These are phyloP conservation scores for Apis cerana DNA, from an alignment of 1,140 invertebrate genomes.

Conservation along the genomic window DNA sequence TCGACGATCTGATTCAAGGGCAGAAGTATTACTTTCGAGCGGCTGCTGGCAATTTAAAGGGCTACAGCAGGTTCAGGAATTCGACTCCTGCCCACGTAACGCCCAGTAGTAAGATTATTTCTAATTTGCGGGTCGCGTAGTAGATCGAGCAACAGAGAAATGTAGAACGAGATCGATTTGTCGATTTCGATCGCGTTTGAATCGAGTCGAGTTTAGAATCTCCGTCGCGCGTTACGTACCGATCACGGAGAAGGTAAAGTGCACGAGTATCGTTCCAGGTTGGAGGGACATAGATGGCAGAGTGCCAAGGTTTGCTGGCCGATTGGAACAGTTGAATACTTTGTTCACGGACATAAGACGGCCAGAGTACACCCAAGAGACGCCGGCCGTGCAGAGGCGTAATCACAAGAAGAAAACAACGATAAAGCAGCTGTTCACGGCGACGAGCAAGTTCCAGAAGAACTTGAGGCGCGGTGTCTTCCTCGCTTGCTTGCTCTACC, in stretches of 20 bases:
- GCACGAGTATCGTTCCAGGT: constrained; percentile 79
- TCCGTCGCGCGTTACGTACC: background rate
- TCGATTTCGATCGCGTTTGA: background rate
- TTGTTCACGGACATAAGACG: constrained; percentile 87
- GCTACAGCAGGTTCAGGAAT: constrained; percentile 89
- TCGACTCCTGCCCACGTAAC: constrained; percentile 91
- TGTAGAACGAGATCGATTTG: background rate
- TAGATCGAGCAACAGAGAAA: background rate
- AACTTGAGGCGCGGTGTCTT: constrained; percentile 95
- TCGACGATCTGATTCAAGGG: constrained; percentile 88
- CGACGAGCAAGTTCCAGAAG: constrained; percentile 97
- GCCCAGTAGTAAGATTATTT: constrained; percentile 89
- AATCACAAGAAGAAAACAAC: constrained; percentile 93
- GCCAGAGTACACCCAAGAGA: constrained; percentile 83
- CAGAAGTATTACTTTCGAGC: constrained; percentile 93
- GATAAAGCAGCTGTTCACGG: constrained; percentile 96
- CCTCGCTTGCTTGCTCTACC: constrained; percentile 94
- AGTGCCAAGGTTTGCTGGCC: constrained; percentile 85
- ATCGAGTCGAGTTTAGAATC: background rate
- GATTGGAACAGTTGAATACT: constrained; percentile 87
- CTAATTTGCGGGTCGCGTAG: too few relatives aligned
- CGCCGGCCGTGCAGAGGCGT: constrained; percentile 82
- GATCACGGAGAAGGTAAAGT: background rate
- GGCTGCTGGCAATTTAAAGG: constrained; percentile 93
- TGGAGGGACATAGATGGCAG: constrained; percentile 90